phyloP scores from a whole-genome alignment of 1,140 invertebrate genomes.

The Sycophaga agraensis region DNA sequence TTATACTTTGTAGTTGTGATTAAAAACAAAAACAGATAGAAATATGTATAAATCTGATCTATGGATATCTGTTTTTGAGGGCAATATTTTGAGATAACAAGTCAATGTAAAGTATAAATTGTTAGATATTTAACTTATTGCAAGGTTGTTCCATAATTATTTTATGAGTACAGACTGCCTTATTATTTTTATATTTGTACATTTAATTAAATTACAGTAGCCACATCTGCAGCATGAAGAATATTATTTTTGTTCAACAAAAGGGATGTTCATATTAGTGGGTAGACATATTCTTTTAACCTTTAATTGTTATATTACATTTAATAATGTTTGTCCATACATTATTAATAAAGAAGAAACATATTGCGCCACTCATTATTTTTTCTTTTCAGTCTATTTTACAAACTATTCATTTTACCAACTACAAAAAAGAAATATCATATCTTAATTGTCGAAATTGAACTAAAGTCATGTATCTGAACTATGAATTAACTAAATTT shows the following conservation, averaged over 20 bases:
- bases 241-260: neutral
- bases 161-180: neutral
- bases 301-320: neutral
- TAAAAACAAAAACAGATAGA: neutral
- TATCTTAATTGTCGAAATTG: slow-evolving; percentile 2
- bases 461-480: neutral
- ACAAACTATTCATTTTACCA: neutral
- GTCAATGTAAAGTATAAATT: neutral
- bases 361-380: neutral
- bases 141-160: neutral
- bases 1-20: neutral
- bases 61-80: neutral
- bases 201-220: neutral
- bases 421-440: neutral
- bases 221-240: neutral
- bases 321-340: neutral
- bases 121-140: neutral
- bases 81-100: neutral
- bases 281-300: neutral
- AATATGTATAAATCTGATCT: neutral
- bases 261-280: neutral
- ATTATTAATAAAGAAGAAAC: slow-evolving; percentile 8
- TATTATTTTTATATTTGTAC: slow-evolving; percentile 1
- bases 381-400: neutral
- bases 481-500: slow-evolving; percentile 4